Base-by-base conservation (phyloP, 2,888 invertebrate species). In the Oligia latruncula region DNA sequence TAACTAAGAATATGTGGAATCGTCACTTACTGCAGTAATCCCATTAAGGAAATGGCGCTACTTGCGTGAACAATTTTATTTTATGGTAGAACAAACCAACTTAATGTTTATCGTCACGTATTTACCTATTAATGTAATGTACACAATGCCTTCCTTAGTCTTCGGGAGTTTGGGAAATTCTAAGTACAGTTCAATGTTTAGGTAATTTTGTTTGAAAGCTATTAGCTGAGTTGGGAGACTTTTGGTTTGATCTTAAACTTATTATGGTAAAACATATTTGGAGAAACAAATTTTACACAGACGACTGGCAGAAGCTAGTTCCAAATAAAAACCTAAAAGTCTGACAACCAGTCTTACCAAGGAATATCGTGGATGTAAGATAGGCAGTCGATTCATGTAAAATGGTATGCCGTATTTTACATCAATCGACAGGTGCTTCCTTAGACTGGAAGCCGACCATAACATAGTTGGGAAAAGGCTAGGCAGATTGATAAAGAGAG, bases 11-110 rank as follows among this genome's bases (percentile, higher is more conserved):
- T 87, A 86, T 85, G 71, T 23, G 15, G 35, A 71, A 91, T 89
- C 90, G 91, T 91, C 92, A 93, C 93, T 93, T 92, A 91, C 90
- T 90, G 88, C 89, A 91, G 89, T 91, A 92, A 94, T 93, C 91
- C 92, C 92, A 94, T 95, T n/a, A 40, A 90, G 84, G 84, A 88
- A 94, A 94, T 91, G 90, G 91, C 86, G 89, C 90, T 91, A 91
- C 93, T 93, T 92, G 91, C 90, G 92, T 91, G 91, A 91, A 92
- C 93, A 91, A 92, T 94, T 93, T 93, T 92, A 93, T 94, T 95
- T 94, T 93, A 93, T 92, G 89, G 84, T 88, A 88, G 81, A 5
- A 90, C 88, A 20, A 3, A 89, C 87, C 89, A 89, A 88, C 84
- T 86, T 81, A 86, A 90, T 92, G 90, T 92, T 91, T 91, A 92